Conservation (phyloP, 2,113 vertebrate species). For the Recurvirostra avosetta region DNA sequence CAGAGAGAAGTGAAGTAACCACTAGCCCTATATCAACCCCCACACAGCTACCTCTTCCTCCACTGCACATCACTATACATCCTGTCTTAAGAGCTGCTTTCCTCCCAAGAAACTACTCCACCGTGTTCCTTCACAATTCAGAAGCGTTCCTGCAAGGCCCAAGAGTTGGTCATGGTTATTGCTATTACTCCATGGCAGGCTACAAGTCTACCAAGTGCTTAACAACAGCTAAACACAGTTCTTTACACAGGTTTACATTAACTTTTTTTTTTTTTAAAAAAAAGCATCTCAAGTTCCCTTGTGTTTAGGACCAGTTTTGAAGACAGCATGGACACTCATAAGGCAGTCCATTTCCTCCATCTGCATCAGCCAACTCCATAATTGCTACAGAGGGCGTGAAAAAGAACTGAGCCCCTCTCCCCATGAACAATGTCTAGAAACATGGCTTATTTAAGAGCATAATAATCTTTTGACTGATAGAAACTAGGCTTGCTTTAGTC, state of each 20-base stretch:
- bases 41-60: background rate
- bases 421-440: background rate
- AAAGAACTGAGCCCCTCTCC: background rate
- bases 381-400: background rate
- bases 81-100: background rate
- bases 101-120: background rate
- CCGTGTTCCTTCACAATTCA: background rate
- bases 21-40: background rate
- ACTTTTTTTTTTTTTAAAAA: background rate
- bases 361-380: background rate
- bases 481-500: background rate
- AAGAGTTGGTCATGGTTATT: background rate
- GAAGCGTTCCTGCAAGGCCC: background rate
- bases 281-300: background rate
- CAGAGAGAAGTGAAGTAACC: background rate
- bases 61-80: background rate
- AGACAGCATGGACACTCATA: background rate
- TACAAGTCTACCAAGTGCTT: background rate
- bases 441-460: background rate
- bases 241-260: background rate
- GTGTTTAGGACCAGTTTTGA: background rate
- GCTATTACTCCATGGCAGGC: fast-evolving
- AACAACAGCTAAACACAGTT: background rate
- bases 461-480: background rate
- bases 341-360: background rate